Percentiles rank a stretch among this genome's conserved stretches.
Evolutionary conservation across 2,797 vertebrate genomes (phyloP).

Genomic region (Falco cherrug): DNA sequence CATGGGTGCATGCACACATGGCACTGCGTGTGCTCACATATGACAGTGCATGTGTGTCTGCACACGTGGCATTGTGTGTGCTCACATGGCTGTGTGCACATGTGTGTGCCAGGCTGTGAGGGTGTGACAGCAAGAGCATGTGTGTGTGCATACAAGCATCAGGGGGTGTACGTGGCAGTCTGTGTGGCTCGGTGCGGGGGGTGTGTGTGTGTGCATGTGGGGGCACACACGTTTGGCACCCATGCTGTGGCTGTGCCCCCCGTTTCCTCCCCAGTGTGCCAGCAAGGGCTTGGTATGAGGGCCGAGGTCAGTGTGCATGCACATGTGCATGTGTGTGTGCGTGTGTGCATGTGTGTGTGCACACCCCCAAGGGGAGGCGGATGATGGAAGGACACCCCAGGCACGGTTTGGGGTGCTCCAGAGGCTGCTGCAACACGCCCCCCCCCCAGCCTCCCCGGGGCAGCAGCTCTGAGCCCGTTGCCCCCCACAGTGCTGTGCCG

Average conservation of each 20-base stretch:
- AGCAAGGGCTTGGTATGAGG: neutral
- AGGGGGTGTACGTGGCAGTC: accelerated
- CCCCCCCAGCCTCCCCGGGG: accelerated
- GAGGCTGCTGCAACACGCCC: neutral
- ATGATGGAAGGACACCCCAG: neutral
- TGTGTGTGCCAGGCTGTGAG: neutral
- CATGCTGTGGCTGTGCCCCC: accelerated
- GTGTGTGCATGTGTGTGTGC: no score
- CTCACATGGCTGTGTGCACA: accelerated
- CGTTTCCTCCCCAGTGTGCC: accelerated
- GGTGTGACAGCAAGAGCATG: accelerated
- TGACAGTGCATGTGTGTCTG: no score
- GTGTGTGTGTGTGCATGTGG: no score
- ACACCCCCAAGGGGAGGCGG: no score
- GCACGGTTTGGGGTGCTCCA: neutral
- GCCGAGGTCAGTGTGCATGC: accelerated
- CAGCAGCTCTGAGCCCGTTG: neutral
- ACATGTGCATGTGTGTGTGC: no score
- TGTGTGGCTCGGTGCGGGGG: accelerated
- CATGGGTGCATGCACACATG: neutral
- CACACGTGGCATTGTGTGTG: neutral
- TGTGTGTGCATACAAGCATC: accelerated
- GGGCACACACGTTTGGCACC: neutral
- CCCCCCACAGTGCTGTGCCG: neutral
- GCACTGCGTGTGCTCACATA: accelerated